A percentile compares a stretch with the other conserved stretches of the same genome.
Evolutionary conservation across 2,113 vertebrate species (phyloP).

Genomic region (Ursus arctos): DNA sequence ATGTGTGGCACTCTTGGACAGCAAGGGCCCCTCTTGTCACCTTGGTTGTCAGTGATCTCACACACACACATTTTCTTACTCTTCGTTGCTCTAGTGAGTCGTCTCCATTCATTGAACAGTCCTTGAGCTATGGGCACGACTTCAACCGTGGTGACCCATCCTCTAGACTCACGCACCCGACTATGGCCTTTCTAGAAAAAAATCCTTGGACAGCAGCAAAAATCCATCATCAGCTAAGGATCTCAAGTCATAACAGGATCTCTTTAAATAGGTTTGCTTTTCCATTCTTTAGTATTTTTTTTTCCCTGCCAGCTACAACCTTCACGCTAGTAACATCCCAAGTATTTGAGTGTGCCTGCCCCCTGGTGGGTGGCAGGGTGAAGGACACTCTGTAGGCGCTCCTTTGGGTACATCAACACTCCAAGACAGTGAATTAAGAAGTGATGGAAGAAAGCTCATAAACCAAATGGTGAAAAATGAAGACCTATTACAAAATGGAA

Average conservation of each 20-base stretch:
- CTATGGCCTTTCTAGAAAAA: neutral
- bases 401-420: neutral
- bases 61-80: neutral
- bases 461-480: neutral
- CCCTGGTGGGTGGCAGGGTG: constrained; percentile 64
- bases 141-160: neutral
- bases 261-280: neutral
- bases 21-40: neutral
- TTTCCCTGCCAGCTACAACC: neutral
- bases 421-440: neutral
- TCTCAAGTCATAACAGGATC: neutral
- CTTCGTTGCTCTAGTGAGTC: neutral
- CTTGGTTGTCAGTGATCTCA: neutral
- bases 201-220: neutral
- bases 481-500: neutral
- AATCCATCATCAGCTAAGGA: neutral
- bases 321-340: neutral
- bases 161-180: neutral
- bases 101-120: neutral
- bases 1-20: neutral
- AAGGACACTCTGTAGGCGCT: neutral
- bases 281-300: neutral
- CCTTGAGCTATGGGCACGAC: neutral
- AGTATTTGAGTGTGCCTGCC: constrained; percentile 54
- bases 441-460: neutral